These are phyloP conservation scores for Drosophila borealis DNA, from an alignment of 2,888 invertebrate genomes.

Conservation along the genomic window DNA sequence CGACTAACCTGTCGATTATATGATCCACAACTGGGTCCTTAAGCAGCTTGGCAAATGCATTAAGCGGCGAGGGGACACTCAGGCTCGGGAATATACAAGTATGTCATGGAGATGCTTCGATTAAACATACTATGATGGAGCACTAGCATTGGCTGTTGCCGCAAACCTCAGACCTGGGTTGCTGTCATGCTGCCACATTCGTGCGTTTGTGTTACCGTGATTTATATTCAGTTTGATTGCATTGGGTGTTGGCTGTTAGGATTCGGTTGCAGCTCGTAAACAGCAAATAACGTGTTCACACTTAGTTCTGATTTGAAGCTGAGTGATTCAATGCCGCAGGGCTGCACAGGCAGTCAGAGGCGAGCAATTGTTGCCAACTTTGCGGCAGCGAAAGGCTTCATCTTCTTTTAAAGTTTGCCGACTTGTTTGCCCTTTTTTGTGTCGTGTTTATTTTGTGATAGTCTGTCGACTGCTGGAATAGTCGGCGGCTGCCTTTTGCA, in stretches of 20 bases:
- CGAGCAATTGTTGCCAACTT: constrained; percentile 32
- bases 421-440: constrained; percentile 20
- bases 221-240: constrained; percentile 58
- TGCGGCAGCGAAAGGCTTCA: constrained; percentile 19
- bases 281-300: constrained; percentile 61
- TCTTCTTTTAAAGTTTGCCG: constrained; percentile 8
- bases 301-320: constrained; percentile 62
- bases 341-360: constrained; percentile 7
- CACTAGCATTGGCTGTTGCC: constrained; percentile 9
- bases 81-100: neutral
- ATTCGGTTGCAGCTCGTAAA: constrained; percentile 51
- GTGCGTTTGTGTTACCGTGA: constrained; percentile 44
- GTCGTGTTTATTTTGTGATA: constrained; percentile 33
- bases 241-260: constrained; percentile 26
- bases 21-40: constrained; percentile 49
- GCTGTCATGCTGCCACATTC: constrained; percentile 4
- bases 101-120: constrained; percentile 14
- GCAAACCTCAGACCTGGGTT: constrained; percentile 2
- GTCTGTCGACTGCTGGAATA: constrained; percentile 24
- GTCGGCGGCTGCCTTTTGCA: constrained; percentile 19
- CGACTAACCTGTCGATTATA: constrained; percentile 38
- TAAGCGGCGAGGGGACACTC: neutral
- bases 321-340: constrained; percentile 37
- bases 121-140: constrained; percentile 54
- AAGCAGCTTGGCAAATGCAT: constrained; percentile 48